phyloP scores from a whole-genome alignment of 2,113 vertebrate genomes.

The Vireo altiloquus region DNA sequence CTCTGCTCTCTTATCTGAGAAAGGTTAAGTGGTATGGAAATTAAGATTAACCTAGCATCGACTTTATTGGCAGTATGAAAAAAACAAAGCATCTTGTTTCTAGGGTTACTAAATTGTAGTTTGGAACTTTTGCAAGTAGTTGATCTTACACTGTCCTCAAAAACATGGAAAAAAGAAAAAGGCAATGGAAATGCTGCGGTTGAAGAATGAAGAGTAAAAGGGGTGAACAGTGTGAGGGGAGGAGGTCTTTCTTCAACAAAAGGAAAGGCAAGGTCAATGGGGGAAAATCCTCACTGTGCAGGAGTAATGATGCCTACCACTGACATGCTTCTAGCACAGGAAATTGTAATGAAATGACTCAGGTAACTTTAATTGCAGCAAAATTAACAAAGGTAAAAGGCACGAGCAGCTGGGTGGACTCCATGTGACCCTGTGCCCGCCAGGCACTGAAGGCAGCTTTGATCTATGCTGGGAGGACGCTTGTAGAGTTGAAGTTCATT shows the following conservation, averaged over 20 bases:
- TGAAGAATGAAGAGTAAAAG: neutral
- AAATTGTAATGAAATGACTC: neutral
- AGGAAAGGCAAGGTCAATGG: neutral
- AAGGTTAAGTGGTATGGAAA: neutral
- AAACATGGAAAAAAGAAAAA: neutral
- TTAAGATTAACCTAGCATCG: neutral
- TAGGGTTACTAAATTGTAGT: neutral
- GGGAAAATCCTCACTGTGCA: neutral
- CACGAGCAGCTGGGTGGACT: neutral
- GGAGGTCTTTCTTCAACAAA: neutral
- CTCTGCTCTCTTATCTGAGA: neutral
- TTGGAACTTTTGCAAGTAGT: neutral
- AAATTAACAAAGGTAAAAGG: constrained; percentile 20
- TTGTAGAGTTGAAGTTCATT: neutral
- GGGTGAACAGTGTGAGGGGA: neutral
- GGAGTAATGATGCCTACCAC: neutral
- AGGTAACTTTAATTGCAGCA: neutral
- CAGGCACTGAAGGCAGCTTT: neutral
- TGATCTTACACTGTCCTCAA: neutral
- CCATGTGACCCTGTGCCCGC: neutral
- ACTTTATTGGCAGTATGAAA: neutral
- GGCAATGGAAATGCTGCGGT: neutral
- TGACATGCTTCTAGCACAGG: neutral
- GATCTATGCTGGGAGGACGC: neutral
- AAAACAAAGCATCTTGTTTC: neutral